Evolutionary conservation across 2,797 vertebrate species (phyloP).

Genomic region (Sebastes flavidus): DNA sequence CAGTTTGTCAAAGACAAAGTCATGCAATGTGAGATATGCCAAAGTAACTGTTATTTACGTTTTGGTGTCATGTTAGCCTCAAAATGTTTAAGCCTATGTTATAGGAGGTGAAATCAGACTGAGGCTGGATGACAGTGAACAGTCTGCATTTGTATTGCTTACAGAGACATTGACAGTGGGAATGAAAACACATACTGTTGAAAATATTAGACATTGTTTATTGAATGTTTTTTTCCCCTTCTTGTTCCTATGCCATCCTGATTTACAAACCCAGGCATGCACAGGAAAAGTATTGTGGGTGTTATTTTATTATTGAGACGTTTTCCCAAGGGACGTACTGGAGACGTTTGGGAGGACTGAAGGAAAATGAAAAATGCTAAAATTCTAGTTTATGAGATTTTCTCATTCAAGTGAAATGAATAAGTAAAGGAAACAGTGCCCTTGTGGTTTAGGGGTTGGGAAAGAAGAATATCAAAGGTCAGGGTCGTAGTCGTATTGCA

Average conservation of each 20-base stretch:
- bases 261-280: constrained; percentile 28
- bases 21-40: constrained; percentile 10
- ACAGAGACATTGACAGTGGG: constrained; percentile 4
- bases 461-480: background rate
- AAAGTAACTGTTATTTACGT: constrained; percentile 11
- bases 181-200: background rate
- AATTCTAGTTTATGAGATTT: constrained; percentile 57
- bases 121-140: constrained; percentile 1
- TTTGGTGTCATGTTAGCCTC: background rate
- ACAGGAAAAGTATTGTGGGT: background rate
- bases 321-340: constrained; percentile 29
- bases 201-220: constrained; percentile 40
- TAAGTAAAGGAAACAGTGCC: constrained; percentile 6
- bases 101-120: background rate
- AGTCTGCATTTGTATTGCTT: constrained; percentile 31
- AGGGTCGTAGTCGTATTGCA: background rate
- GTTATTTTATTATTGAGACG: constrained; percentile 31
- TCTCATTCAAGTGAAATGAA: constrained; percentile 38
- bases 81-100: background rate
- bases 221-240: constrained; percentile 29
- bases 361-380: constrained; percentile 63
- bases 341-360: constrained; percentile 16
- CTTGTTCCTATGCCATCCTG: constrained; percentile 19
- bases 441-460: background rate
- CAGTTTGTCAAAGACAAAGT: constrained; percentile 41